Conservation (phyloP, 2,113 vertebrate species). For the Sinocyclocheilus grahami region DNA sequence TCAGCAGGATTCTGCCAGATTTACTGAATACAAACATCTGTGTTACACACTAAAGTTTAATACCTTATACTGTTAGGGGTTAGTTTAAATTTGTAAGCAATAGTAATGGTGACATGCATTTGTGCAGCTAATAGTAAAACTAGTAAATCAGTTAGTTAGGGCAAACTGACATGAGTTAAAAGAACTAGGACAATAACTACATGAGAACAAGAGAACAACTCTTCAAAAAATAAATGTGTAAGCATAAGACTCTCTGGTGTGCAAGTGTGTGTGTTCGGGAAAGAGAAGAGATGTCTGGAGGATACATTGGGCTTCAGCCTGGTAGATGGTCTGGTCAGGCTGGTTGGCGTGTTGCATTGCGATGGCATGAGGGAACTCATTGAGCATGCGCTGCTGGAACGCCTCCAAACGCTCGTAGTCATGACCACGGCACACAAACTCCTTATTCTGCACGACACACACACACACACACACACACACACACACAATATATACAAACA, state of each 20-base stretch:
- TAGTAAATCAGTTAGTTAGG: neutral
- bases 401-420: slow-evolving; percentile 98
- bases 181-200: neutral
- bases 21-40: neutral
- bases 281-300: slow-evolving; percentile 55
- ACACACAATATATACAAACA: neutral
- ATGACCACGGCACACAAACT: slow-evolving; percentile 98
- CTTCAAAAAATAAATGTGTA: neutral
- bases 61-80: no score
- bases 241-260: neutral
- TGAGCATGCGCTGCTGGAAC: slow-evolving; percentile 98
- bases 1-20: neutral
- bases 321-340: slow-evolving; percentile 98
- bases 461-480: neutral
- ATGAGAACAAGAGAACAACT: neutral
- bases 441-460: slow-evolving; percentile 85
- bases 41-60: neutral
- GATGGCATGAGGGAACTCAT: slow-evolving; percentile 97
- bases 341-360: slow-evolving; percentile 99
- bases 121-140: neutral
- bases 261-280: neutral
- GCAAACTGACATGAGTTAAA: neutral
- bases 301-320: slow-evolving; percentile 99
- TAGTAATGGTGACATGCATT: neutral
- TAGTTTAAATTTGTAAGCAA: no score